Base-by-base conservation (phyloP, 2,888 invertebrate genomes). In the Cremastinae sp. region DNA sequence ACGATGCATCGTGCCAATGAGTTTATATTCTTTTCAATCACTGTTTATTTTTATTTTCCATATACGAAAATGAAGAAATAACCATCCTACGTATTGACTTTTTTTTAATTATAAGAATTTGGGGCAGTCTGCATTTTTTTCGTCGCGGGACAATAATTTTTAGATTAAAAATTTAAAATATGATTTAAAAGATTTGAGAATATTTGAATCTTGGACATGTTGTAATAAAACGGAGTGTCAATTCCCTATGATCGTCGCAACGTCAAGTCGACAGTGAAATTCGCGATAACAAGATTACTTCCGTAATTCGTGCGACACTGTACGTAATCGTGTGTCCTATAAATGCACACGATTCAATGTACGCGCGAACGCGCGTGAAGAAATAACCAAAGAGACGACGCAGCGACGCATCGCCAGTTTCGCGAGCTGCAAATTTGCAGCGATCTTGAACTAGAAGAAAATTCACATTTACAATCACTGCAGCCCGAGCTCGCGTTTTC, bases 221-320 rank as follows among this genome's bases (percentile, higher is more conserved):
- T 64, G 28, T 36, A 59, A 43, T 16, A 43, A 41, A 53, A 47
- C 36, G 41, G 28, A 56, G 47, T 61, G 43, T 58, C 61, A 58
- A 68, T 68, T 56, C 54, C 3, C 38, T 38, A 62, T 34, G 36
- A 73, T 68, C 38, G 64, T 53, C 61, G 54, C 18, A 18, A n/a
- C 72, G 56, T 49, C 59, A 53, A 59, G 68, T 43, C 76, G 62
- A 51, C 38, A 47, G 45, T 68, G 64, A 76, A 76, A 76, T 73
- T 76, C 64, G 38, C 69, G 68, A 76, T 73, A 73, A 53, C 58
- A 69, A 68, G 51, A 76, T 73, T 76, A 64, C 73, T 76, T 76
- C 76, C 76, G 62, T 73, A 68, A 68, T 73, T 66, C 62, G 64
- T 68, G 73, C 54, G 49, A 22, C 16, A 7, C 36, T 62, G 47